Conservation (phyloP, 1,140 invertebrate species). For the Andrena cerasifolii region DNA sequence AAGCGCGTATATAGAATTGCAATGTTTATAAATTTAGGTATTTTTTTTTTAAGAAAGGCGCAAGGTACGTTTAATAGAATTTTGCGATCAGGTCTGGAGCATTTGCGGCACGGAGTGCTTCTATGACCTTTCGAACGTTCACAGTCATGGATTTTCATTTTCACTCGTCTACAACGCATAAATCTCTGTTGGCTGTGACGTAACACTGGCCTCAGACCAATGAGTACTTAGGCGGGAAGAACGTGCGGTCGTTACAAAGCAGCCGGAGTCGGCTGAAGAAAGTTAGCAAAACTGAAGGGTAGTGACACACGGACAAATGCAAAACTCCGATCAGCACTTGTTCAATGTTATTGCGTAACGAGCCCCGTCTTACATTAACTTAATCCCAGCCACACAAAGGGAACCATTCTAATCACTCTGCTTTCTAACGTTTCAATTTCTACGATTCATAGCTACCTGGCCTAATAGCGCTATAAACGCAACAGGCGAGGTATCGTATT, state of each 20-base stretch:
- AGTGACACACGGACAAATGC: constrained; percentile 7
- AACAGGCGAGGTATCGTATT: too few species aligned
- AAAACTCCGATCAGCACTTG: not conserved
- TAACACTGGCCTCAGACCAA: constrained; percentile 39
- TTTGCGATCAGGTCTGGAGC: not conserved
- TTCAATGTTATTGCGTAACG: not conserved
- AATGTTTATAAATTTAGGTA: not conserved
- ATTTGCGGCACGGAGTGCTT: not conserved
- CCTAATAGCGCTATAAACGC: too few species aligned
- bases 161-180: constrained; percentile 51
- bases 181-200: constrained; percentile 44
- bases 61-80: not conserved
- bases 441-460: too few species aligned
- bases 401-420: too few species aligned
- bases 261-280: constrained; percentile 41
- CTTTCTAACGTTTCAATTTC: too few species aligned
- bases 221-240: constrained; percentile 42
- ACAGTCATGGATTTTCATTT: constrained; percentile 54
- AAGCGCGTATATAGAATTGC: not conserved
- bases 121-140: not conserved
- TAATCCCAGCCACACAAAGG: too few species aligned
- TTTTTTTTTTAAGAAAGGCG: too few species aligned
- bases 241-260: constrained; percentile 33
- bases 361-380: not conserved
- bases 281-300: constrained; percentile 33